Evolutionary conservation across 2,888 invertebrate species (phyloP).

Genomic region (Mesodorylaimus sp.): DNA sequence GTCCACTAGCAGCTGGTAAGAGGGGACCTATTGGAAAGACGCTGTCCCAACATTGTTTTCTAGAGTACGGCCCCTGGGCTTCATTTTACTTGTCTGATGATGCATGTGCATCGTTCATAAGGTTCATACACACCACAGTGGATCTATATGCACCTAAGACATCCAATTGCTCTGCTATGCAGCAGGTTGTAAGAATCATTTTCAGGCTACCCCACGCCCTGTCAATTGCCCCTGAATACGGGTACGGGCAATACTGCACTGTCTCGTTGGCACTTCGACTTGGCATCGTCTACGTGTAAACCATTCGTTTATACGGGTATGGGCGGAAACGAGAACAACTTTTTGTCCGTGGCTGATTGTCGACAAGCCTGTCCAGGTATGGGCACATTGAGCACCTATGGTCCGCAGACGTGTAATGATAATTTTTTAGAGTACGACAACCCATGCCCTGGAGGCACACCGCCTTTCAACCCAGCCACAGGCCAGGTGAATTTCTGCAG

Average conservation of each 20-base stretch:
- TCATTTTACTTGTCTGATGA: no score
- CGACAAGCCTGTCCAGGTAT: conserved; percentile 11
- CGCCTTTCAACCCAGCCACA: not conserved
- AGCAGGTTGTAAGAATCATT: no score
- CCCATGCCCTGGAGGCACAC: conserved; percentile 11
- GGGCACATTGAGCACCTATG: not conserved
- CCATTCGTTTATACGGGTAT: conserved; percentile 18
- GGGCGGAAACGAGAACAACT: conserved; percentile 12
- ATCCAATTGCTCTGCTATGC: no score
- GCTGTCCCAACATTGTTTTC: no score
- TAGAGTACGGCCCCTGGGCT: no score
- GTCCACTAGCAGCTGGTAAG: conserved; percentile 10
- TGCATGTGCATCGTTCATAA: no score
- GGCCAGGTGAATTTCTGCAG: conserved; percentile 10
- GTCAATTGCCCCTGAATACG: conserved; percentile 15
- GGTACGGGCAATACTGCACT: conserved; percentile 19
- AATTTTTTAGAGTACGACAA: conserved; percentile 10
- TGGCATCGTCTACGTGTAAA: conserved; percentile 14
- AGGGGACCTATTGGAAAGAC: no score
- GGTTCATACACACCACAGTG: no score
- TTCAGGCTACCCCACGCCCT: conserved; percentile 5
- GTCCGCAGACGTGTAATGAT: no score
- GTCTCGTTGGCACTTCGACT: conserved; percentile 18
- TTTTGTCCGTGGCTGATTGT: conserved; percentile 10
- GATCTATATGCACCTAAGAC: no score